Evolutionary conservation across 2,888 invertebrate genomes (phyloP), one percentile per base, ranked within the genome.

Genomic region (Scelioninae gen. 1): DNA sequence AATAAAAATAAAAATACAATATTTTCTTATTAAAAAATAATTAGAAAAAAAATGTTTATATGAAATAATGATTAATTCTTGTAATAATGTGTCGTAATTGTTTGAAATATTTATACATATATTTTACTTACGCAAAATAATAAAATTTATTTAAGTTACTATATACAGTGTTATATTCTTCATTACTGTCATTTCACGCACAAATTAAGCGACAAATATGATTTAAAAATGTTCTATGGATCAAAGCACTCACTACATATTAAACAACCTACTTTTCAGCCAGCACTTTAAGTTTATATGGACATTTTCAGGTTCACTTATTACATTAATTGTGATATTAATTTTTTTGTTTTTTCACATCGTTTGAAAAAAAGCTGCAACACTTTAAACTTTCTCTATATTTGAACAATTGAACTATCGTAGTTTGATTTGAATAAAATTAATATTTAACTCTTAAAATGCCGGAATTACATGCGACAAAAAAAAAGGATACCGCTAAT

Each of bases 241-340:
- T 58, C 58, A 40, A 58, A 58, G 40, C 40, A 58, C 6, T 16
- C 40, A 23, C 40, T 58, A 23, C 40, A 40, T 58, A 58, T 58
- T 40, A 40, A 58, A 58, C 40, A 58, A 40, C 4, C 58, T 23
- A 40, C 58, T 58, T 58, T 58, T 16, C 40, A 58, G 40, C 38
- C 16, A 11, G 16, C 40, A 23, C 23, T 58, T 40, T 40, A n/a
- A 56, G 16, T 56, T 38, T 34, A n/a, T n/a, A 7, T 34, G 10
- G 13, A 23, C 23, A n/a, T 16, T 23, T 32, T 58, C 5, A 11
- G n/a, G 16, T 23, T 40, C 5, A 38, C 9, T 40, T 58, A 40
- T 58, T 13, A 40, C 16, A 40, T 58, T 38, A 10, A 29, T 40
- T 13, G 1, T 47, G 16, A 15, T 15, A 4, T 47, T 47, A n/a